Evolutionary conservation across 2,113 vertebrate species (phyloP).

Genomic region (Struthidea cinerea): DNA sequence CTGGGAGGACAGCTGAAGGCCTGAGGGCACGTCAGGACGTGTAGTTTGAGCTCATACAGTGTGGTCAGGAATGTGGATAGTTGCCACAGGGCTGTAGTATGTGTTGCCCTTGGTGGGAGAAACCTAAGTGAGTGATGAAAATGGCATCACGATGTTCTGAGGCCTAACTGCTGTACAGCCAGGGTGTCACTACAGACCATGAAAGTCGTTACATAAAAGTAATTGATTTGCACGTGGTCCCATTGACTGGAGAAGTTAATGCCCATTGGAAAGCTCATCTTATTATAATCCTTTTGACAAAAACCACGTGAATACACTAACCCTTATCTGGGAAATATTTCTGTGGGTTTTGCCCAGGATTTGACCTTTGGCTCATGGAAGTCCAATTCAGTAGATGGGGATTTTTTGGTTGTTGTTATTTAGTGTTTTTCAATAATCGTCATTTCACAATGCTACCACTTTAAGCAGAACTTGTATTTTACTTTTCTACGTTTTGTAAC

Average conservation of each 20-base stretch:
- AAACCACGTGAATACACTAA: background rate
- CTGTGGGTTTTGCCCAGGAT: background rate
- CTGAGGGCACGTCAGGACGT: accelerated
- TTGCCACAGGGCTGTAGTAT: background rate
- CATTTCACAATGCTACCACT: background rate
- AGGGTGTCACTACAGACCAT: background rate
- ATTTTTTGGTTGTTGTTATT: background rate
- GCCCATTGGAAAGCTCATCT: background rate
- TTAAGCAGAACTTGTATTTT: background rate
- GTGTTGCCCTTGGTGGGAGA: background rate
- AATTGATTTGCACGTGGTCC: background rate
- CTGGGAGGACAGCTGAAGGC: background rate
- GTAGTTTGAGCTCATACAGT: background rate
- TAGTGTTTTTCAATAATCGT: background rate
- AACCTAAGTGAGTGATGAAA: background rate
- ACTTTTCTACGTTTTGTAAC: background rate
- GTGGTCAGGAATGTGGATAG: background rate
- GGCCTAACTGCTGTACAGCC: background rate
- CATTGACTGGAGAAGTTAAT: background rate
- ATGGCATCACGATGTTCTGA: accelerated
- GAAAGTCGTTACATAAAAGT: background rate
- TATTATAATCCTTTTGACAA: background rate
- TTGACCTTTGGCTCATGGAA: background rate
- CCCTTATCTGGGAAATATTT: background rate
- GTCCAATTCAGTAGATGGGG: background rate